Conservation (phyloP, 92 coral and sea anemone species). For the Chrysogorgia sp. region DNA sequence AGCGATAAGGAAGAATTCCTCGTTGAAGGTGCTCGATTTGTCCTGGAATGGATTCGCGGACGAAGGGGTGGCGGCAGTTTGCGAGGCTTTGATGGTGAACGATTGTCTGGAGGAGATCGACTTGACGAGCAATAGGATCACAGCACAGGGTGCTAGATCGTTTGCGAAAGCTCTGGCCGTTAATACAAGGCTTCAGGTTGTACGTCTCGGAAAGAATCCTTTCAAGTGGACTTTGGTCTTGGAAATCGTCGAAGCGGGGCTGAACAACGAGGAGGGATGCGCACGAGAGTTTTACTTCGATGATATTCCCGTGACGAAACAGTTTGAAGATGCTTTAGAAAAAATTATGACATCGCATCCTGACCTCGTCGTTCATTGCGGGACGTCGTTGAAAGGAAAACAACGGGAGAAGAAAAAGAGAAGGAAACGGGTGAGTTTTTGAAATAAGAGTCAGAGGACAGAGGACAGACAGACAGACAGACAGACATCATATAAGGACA, state of each 20-base stretch:
- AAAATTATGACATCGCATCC: slow-evolving; percentile 69
- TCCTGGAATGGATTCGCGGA: slow-evolving; percentile 97
- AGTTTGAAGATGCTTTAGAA: slow-evolving; percentile 78
- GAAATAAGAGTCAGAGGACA: neutral
- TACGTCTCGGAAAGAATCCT: slow-evolving; percentile 81
- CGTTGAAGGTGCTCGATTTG: slow-evolving; percentile 77
- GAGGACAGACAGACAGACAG: neutral
- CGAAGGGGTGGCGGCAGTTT: slow-evolving; percentile 83
- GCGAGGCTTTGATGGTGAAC: slow-evolving; percentile 74
- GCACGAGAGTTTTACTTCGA: slow-evolving; percentile 81
- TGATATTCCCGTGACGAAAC: slow-evolving; percentile 81
- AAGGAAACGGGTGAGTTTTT: slow-evolving; percentile 78
- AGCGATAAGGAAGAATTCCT: slow-evolving; percentile 76
- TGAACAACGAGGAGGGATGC: slow-evolving; percentile 73
- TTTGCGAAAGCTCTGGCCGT: slow-evolving; percentile 72
- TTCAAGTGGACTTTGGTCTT: slow-evolving; percentile 71
- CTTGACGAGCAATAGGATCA: slow-evolving; percentile 77
- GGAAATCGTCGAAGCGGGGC: slow-evolving; percentile 69
- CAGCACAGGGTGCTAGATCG: slow-evolving; percentile 69
- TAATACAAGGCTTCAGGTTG: slow-evolving; percentile 69
- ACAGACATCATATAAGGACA: neutral
- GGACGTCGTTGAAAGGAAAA: slow-evolving; percentile 85
- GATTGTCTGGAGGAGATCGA: slow-evolving; percentile 78
- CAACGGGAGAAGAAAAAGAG: slow-evolving; percentile 79
- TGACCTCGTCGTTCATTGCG: slow-evolving; percentile 80